Evolutionary conservation across 2,888 invertebrate species (phyloP), one percentile per base, ranked within the genome.

Genomic region (Leucania comma): DNA sequence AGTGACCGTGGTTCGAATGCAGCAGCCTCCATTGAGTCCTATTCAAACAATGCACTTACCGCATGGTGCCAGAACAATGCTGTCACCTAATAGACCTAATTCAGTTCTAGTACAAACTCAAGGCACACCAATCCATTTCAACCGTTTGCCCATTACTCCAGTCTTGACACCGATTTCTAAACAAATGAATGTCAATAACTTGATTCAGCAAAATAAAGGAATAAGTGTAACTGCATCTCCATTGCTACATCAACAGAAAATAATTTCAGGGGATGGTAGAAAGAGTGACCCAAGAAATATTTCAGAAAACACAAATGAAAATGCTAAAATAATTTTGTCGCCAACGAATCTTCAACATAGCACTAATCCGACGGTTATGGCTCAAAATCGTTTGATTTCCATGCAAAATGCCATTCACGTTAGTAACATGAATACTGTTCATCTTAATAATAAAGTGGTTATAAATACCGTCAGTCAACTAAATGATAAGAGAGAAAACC

Each of bases 101-200:
- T 95, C 96, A 4, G 95, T 96, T 24, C 84, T 96, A 67, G 95
- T 96, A 29, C 96, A 96, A 88, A 92, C 94, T n/a, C 94, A 93
- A 85, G 94, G 94, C 50, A 77, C 93, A 17, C 93, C 95, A 14
- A 88, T 96, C 68, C 95, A 96, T 86, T 94, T 96, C 71, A 97
- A 96, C 85, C 90, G 97, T 59, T 90, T 97, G 72, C 97, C 97
- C 38, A 96, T 97, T 54, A 96, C 97, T 32, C 96, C 97, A 51
- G 96, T 97, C 35, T 91, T 97, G 83, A 91, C 96, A 20, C 95
- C 96, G 38, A 96, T 96, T 82, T 93, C 97, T 9, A 97, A 97
- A 90, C 96, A 97, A 75, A 87, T 97, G 50, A 96, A 94, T 88
- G 89, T 96, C 1, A 95, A 94, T 68, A 96, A 96, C 70, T 90